Evolutionary conservation across 1,140 invertebrate species (phyloP), one percentile per base, ranked within the genome.

Genomic region (Mylabris phalerata): DNA sequence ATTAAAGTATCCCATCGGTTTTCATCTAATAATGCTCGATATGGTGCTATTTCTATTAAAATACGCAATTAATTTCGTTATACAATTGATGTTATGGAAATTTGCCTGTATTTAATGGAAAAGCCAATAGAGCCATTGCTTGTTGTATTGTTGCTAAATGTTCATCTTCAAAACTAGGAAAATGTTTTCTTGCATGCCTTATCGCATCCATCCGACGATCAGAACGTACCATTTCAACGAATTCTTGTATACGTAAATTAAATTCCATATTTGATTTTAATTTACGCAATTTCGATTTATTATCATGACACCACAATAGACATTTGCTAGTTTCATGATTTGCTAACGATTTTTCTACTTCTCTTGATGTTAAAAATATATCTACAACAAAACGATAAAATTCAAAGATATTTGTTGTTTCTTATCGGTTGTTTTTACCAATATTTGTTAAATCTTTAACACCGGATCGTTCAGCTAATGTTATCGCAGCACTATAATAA

Each of bases 271-370:
- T 90, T 19, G 88, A 91, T 68, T 92, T 91, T 50, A 96, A 82
- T 78, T 97, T 98, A 44, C 94, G 80, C 46, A 98, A 80, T 73
- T 98, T 98, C 3, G 93, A 96, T 72, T 93, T 90, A 78, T 99
- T 98, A 68, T 98, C 96, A 68, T 93, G 88, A 72, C 95, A 98
- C 96, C 96, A 99, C 48, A 87, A 81, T n/a, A 98, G 80, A 71
- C 95, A 97, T 66, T 91, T 90, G 3, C 80, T 78, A 4, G 93
- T 96, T 72, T 97, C 92, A 54, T 86, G 84, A 55, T 83, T 83
- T 0, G 79, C 75, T 32, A 98, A 74, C 60, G 88, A 89, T 42
- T 82, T 81, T 70, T 92, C 89, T 0, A 98, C 92, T 72, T 95
- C 91, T 55, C 90, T 85, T 0, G 92, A 93, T 0, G 91, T 88